Evolutionary conservation across 2,113 vertebrate genomes (phyloP), one percentile per base, ranked within the genome.

Genomic region (Phodopus roborovskii): DNA sequence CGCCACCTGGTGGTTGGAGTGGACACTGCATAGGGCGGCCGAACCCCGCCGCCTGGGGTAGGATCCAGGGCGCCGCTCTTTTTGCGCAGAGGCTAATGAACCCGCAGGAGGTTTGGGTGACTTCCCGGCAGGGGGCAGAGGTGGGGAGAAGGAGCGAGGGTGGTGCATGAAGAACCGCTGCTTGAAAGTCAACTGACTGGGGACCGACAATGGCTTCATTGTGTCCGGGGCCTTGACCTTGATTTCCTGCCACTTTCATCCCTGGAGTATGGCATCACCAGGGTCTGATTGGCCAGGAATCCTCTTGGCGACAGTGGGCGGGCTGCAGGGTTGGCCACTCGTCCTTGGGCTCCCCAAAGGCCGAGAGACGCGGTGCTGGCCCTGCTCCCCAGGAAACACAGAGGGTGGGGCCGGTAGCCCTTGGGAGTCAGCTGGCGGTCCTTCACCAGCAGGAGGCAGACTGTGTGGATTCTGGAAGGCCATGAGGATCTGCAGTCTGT

Each of bases 181-280:
- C 96, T 96, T 88, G 91, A 96, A 97, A 97, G 97, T 97, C 97
- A 97, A 97, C 94, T 96, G 93, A 96, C 97, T 84, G 88, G 77
- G 92, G 90, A 45, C 82, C 36, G 36, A 97, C 95, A 97, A 95
- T 86, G 93, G 96, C 88, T 91, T 74, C 82, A 94, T 95, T 98
- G 97, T 97, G 96, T 95, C 94, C 66, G 74, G 88, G 94, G 94
- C 94, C 96, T 96, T 97, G 97, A 97, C 93, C 93, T 97, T 97
- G 92, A 95, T 97, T 98, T 97, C 96, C 96, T 96, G 97, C 96
- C 96, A 73, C 96, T 91, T 94, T 97, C 94, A 87, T 93, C 96
- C 91, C 90, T 20, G 30, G 94, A 89, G 86, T 66, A 66, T 94
- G 93, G 97, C 96, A 97, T 97, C 96, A 30, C 78, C 83, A 50